Percentiles rank a stretch among this genome's conserved stretches.
Conservation (phyloP, 2,113 vertebrate species). For the Scophthalmus maximus region DNA sequence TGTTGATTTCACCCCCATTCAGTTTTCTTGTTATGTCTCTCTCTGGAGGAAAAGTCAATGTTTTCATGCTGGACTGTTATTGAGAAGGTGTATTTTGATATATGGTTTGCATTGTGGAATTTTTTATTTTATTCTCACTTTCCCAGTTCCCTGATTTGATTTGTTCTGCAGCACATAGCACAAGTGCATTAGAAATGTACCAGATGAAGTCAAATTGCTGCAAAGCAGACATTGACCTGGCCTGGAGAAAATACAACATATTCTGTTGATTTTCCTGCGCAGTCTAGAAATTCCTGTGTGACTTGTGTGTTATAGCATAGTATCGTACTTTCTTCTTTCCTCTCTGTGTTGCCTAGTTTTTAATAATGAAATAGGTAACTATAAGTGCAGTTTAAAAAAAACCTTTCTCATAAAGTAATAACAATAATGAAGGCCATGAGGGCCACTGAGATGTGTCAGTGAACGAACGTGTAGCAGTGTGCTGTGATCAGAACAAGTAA, state of each 20-base stretch:
- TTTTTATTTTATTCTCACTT: constrained; percentile 3
- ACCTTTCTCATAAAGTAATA: too few relatives aligned
- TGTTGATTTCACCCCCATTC: constrained; percentile 16
- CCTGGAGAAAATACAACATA: background rate
- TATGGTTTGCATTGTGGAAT: constrained; percentile 28
- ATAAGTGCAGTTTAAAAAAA: too few relatives aligned
- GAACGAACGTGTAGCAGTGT: too few relatives aligned
- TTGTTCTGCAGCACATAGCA: constrained; percentile 10
- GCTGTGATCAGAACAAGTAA: too few relatives aligned
- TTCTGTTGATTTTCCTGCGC: background rate
- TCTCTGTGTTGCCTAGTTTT: too few relatives aligned
- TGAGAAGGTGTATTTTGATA: constrained; percentile 25
- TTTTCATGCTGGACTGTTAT: constrained; percentile 16
- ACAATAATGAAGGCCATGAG: too few relatives aligned
- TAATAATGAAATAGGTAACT: too few relatives aligned
- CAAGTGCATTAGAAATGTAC: background rate
- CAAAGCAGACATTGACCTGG: background rate
- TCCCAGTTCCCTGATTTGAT: background rate
- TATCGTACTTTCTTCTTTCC: background rate
- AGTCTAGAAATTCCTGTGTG: background rate
- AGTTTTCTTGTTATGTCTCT: background rate
- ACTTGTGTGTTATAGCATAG: background rate
- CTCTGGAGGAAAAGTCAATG: constrained; percentile 2
- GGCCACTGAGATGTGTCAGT: too few relatives aligned
- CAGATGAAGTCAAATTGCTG: background rate